phyloP scores from a whole-genome alignment of 2,113 vertebrate species.

The Zosterops pallidus region DNA sequence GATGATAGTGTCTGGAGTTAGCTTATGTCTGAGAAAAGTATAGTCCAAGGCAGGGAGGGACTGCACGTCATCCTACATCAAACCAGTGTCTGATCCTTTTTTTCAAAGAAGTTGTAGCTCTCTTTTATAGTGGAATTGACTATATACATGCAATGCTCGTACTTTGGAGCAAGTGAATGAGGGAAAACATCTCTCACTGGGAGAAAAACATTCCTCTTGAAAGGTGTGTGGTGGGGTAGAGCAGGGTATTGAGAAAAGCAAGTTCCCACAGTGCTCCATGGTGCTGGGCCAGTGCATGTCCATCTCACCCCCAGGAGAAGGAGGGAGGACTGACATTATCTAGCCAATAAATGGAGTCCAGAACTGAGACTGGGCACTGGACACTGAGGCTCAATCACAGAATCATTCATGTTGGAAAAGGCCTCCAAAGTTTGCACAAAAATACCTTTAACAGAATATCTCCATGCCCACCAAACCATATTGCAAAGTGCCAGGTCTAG shows the following conservation, averaged over 20 bases:
- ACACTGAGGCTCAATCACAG: not conserved
- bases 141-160: not conserved
- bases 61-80: not conserved
- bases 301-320: not conserved
- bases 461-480: not conserved
- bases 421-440: not conserved
- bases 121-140: not conserved
- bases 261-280: not conserved
- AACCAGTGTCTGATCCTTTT: not conserved
- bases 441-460: not conserved
- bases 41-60: not conserved
- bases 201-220: not conserved
- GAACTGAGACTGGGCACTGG: not conserved
- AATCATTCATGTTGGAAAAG: not conserved
- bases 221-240: not conserved
- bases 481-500: not conserved
- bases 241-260: not conserved
- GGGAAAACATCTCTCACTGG: not conserved
- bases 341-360: not conserved
- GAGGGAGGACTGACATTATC: fast-evolving
- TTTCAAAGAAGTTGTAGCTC: not conserved
- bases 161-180: not conserved
- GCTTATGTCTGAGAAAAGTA: not conserved
- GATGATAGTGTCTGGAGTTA: not conserved
- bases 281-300: not conserved